phyloP scores from a whole-genome alignment of 2,113 vertebrate genomes.

The Xiphophorus maculatus region DNA sequence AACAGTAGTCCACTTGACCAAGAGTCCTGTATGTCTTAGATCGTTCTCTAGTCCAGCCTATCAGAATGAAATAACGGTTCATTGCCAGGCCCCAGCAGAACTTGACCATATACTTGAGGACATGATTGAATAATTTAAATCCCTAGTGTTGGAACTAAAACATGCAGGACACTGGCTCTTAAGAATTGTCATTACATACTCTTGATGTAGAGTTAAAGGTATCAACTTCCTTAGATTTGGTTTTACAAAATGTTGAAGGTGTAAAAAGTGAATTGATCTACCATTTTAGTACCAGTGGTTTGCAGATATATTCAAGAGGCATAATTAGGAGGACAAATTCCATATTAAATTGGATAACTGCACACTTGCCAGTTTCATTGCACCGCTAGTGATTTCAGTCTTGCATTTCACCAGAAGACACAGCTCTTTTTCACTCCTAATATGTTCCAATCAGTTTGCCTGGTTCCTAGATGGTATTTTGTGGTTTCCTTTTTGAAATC shows the following conservation, averaged over 20 bases:
- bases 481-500: constrained; percentile 45
- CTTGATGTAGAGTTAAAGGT: not conserved
- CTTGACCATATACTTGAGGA: not conserved
- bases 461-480: constrained; percentile 60
- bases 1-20: not conserved
- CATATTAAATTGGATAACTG: not conserved
- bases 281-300: constrained; percentile 8
- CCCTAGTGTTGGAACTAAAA: not conserved
- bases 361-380: constrained; percentile 23
- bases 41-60: not conserved
- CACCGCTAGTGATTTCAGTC: constrained; percentile 17
- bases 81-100: not conserved
- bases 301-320: constrained; percentile 9
- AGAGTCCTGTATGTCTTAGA: not conserved
- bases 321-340: not conserved
- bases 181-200: not conserved
- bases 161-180: not conserved
- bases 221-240: not conserved
- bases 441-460: constrained; percentile 56
- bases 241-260: not conserved
- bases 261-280: not conserved
- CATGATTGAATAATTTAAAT: not conserved
- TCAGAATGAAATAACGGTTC: not conserved
- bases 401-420: constrained; percentile 33
- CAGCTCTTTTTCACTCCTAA: constrained; percentile 15